Evolutionary conservation across 2,797 vertebrate genomes (phyloP).

Genomic region (Microtus agrestis): DNA sequence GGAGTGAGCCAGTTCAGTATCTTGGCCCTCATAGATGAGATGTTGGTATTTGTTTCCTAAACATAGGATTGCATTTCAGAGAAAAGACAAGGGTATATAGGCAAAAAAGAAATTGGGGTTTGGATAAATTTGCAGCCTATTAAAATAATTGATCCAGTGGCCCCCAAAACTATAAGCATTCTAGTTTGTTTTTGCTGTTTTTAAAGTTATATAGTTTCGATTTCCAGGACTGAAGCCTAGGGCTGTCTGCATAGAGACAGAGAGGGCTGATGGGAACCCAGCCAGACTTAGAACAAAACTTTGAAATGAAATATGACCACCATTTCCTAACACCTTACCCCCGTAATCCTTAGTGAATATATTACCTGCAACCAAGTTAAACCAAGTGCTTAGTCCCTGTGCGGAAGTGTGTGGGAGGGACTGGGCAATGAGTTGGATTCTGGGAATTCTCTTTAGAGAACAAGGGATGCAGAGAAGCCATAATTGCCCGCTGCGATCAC

Average conservation of each 20-base stretch:
- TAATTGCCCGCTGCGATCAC: background rate
- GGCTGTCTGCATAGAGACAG: background rate
- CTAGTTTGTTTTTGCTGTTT: background rate
- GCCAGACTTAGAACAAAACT: background rate
- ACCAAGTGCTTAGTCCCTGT: background rate
- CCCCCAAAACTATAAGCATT: background rate
- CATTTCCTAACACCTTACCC: background rate
- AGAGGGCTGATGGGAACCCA: background rate
- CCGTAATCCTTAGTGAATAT: background rate
- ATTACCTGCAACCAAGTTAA: background rate
- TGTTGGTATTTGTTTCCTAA: background rate
- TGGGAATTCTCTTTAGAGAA: background rate
- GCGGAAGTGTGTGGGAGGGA: background rate
- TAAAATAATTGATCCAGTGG: slow-evolving; percentile 15
- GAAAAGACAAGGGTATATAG: background rate
- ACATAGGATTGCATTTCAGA: background rate
- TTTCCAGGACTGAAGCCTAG: background rate
- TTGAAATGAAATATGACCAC: background rate
- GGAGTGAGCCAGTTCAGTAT: background rate
- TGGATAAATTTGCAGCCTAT: background rate
- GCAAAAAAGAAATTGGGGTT: slow-evolving; percentile 23
- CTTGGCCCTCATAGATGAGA: background rate
- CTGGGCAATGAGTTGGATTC: background rate
- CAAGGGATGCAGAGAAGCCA: background rate
- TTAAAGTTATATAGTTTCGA: background rate